Evolutionary conservation across 2,888 invertebrate genomes (phyloP).

Genomic region (Drosophila mimica): DNA sequence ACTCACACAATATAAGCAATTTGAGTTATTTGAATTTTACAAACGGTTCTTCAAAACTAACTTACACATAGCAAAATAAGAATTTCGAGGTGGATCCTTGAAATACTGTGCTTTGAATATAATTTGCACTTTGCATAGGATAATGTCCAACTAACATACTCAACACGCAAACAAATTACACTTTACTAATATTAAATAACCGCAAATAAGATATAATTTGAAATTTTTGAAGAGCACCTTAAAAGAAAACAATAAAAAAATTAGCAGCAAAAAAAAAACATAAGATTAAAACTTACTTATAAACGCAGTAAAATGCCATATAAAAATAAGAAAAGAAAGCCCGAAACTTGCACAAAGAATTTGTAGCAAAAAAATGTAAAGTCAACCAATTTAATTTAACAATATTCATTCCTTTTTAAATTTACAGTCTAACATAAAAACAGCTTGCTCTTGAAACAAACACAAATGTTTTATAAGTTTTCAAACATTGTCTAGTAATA

Average conservation of each 20-base stretch:
- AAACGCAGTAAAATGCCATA: slow-evolving; percentile 49
- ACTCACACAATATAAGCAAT: slow-evolving; percentile 26
- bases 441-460: slow-evolving; percentile 26
- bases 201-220: slow-evolving; percentile 55
- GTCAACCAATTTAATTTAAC: slow-evolving; percentile 27
- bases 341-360: slow-evolving; percentile 51
- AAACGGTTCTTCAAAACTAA: slow-evolving; percentile 13
- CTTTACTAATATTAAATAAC: slow-evolving; percentile 25
- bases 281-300: slow-evolving; percentile 23
- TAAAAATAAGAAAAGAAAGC: slow-evolving; percentile 45
- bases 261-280: slow-evolving; percentile 56
- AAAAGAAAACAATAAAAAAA: slow-evolving; percentile 74
- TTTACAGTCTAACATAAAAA: slow-evolving; percentile 11
- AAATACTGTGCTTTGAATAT: slow-evolving; percentile 13
- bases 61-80: slow-evolving; percentile 13
- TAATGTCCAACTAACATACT: slow-evolving; percentile 13
- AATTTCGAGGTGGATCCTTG: background rate
- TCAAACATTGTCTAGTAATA: slow-evolving; percentile 27
- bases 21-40: slow-evolving; percentile 20
- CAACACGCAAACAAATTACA: slow-evolving; percentile 14
- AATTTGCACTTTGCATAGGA: slow-evolving; percentile 27
- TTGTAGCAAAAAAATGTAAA: slow-evolving; percentile 48
- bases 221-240: slow-evolving; percentile 75
- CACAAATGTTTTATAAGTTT: slow-evolving; percentile 21
- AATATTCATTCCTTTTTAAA: slow-evolving; percentile 22